Conservation (phyloP, 1,140 invertebrate species). For the Drosophila grimshawi region DNA sequence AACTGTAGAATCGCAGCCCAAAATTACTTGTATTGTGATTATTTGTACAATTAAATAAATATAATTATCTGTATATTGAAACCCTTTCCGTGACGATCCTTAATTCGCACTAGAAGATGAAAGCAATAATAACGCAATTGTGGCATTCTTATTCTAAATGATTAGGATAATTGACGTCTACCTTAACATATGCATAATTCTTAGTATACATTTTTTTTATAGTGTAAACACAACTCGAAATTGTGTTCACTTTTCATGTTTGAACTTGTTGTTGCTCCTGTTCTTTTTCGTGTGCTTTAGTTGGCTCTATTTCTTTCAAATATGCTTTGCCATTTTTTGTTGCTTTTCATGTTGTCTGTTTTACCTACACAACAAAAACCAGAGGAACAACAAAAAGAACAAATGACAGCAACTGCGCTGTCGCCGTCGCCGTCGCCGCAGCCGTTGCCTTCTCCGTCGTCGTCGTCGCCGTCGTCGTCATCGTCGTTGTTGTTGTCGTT, state of each 20-base stretch:
- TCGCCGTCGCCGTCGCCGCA: conserved; percentile 32
- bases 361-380: conserved; percentile 64
- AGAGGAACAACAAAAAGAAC: conserved; percentile 34
- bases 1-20: too few species aligned
- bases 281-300: conserved; percentile 25
- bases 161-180: too few species aligned
- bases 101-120: too few species aligned
- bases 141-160: too few species aligned
- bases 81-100: too few species aligned
- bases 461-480: conserved; percentile 54
- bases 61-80: too few species aligned
- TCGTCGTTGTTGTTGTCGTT: conserved; percentile 34
- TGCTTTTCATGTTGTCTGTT: conserved; percentile 37
- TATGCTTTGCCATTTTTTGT: conserved; percentile 63
- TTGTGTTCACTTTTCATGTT: not conserved
- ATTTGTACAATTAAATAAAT: too few species aligned
- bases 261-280: not conserved
- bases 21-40: too few species aligned
- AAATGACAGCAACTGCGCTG: conserved; percentile 55
- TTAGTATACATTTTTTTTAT: too few species aligned
- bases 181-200: too few species aligned
- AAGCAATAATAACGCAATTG: too few species aligned
- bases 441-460: conserved; percentile 33
- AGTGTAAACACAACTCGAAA: too few species aligned
- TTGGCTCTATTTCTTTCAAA: conserved; percentile 9